Evolutionary conservation across 2,797 vertebrate species (phyloP).

Genomic region (Gymnoscopelus braueri): DNA sequence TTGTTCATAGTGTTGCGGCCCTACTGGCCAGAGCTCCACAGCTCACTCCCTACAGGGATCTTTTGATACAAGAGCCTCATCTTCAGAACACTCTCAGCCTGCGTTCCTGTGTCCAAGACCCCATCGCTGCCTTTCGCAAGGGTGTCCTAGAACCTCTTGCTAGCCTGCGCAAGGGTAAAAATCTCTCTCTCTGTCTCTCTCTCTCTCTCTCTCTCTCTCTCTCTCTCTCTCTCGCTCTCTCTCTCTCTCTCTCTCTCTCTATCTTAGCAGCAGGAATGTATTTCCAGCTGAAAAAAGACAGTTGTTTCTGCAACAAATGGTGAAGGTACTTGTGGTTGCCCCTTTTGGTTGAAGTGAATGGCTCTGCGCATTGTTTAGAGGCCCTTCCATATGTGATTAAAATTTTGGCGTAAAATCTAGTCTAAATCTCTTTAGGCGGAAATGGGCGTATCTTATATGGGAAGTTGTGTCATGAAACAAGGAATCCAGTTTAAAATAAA

Average conservation of each 20-base stretch:
- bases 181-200: neutral
- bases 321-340: no score
- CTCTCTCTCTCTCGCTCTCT: neutral
- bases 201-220: neutral
- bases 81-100: constrained; percentile 94
- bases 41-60: constrained; percentile 88
- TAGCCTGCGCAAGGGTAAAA: constrained; percentile 88
- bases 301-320: no score
- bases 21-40: constrained; percentile 90
- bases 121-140: constrained; percentile 88
- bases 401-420: no score
- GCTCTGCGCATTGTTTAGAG: no score
- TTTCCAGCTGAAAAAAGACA: neutral
- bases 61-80: constrained; percentile 89
- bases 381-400: no score
- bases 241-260: no score
- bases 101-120: constrained; percentile 98
- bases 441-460: no score
- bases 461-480: no score
- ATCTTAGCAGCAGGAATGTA: neutral
- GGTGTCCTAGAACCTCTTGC: constrained; percentile 91
- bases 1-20: constrained; percentile 96
- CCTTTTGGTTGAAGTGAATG: no score
- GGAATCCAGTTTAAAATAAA: no score
- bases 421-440: no score